phyloP scores from a whole-genome alignment of 2,113 vertebrate species.

The Pomatorhinus ruficollis region DNA sequence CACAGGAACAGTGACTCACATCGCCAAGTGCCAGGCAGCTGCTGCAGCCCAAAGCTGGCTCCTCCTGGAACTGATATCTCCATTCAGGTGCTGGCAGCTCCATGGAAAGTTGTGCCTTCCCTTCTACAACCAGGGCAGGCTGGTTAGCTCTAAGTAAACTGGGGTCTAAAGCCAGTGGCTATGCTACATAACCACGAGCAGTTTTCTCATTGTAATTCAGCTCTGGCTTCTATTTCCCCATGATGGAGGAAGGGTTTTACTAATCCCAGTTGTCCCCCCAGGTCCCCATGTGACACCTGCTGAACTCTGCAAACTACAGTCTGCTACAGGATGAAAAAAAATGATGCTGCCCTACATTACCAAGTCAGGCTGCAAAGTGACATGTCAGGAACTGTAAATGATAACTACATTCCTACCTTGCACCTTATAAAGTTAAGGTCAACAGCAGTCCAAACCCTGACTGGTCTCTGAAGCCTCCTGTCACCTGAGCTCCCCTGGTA shows the following conservation, averaged over 20 bases:
- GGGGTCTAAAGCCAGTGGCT: background rate
- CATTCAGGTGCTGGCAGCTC: background rate
- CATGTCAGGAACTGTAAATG: background rate
- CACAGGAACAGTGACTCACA: background rate
- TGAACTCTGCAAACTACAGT: background rate
- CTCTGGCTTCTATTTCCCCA: background rate
- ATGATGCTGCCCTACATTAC: background rate
- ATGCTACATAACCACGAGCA: no score
- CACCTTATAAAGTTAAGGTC: background rate
- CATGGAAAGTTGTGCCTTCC: background rate
- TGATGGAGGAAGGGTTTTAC: background rate
- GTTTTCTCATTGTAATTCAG: background rate
- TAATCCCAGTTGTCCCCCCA: background rate
- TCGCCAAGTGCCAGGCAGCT: background rate
- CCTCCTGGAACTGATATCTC: background rate
- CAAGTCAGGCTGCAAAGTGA: background rate
- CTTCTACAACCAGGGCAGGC: background rate
- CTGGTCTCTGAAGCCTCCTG: rapidly evolving
- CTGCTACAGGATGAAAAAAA: background rate
- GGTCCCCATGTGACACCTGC: background rate
- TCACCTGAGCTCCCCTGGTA: background rate
- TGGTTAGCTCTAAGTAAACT: background rate
- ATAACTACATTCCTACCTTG: background rate
- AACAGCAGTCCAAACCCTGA: background rate
- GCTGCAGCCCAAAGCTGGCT: background rate